These are phyloP conservation scores for Papilio gigon DNA, from an alignment of 2,888 invertebrate species.

Conservation along the genomic window DNA sequence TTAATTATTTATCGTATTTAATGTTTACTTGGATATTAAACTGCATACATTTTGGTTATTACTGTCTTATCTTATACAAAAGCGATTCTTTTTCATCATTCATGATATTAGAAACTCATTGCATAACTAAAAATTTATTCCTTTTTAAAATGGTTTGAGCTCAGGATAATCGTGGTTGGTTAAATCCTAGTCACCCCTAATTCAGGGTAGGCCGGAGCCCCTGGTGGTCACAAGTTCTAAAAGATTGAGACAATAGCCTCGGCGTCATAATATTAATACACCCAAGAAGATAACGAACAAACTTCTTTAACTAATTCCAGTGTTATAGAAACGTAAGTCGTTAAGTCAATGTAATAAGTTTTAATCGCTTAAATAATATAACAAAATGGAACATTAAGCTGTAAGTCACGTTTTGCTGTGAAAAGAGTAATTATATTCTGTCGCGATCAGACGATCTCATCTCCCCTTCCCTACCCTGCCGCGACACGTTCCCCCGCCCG, in stretches of 20 bases:
- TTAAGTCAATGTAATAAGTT: not conserved
- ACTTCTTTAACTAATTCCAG: not conserved
- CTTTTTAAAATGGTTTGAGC: too few relatives aligned
- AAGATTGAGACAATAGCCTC: not conserved
- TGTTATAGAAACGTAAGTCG: not conserved
- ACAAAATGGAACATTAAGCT: conserved; percentile 12
- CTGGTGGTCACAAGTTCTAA: not conserved
- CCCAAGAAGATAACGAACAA: not conserved
- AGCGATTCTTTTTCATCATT: too few relatives aligned
- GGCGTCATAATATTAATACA: not conserved
- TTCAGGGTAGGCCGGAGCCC: too few relatives aligned
- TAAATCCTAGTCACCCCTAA: too few relatives aligned
- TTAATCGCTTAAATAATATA: conserved; percentile 12
- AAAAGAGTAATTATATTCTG: conserved; percentile 26
- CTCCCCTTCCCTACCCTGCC: not conserved
- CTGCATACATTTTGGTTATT: not conserved
- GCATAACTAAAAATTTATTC: too few relatives aligned
- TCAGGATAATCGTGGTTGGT: too few relatives aligned
- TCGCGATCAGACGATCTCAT: conserved; percentile 1
- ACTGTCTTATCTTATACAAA: not conserved
- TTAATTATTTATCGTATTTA: conserved; percentile 10
- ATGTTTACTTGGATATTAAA: not conserved
- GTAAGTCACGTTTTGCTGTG: conserved; percentile 8
- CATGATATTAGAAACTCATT: too few relatives aligned
- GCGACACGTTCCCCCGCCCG: not conserved